phyloP scores from a whole-genome alignment of 2,888 invertebrate species.

The Cheilosia scutellata region DNA sequence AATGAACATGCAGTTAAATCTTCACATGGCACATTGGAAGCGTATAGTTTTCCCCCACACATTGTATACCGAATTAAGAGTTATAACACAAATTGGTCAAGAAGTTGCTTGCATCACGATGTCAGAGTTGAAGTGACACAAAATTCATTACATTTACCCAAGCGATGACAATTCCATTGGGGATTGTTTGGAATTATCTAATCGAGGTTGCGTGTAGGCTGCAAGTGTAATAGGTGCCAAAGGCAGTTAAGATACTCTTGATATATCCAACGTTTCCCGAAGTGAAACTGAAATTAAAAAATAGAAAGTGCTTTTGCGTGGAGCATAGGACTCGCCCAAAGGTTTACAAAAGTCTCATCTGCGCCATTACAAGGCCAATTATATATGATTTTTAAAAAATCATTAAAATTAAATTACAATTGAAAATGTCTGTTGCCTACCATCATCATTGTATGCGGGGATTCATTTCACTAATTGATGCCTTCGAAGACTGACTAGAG shows the following conservation, averaged over 20 bases:
- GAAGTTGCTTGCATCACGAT: slow-evolving; percentile 44
- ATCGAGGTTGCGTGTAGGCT: slow-evolving; percentile 41
- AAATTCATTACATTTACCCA: slow-evolving; percentile 28
- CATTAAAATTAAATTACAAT: slow-evolving; percentile 50
- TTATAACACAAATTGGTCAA: slow-evolving; percentile 58
- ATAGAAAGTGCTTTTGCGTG: slow-evolving; percentile 30
- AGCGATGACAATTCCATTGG: slow-evolving; percentile 11
- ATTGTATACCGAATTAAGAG: slow-evolving; percentile 19
- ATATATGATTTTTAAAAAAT: slow-evolving; percentile 23
- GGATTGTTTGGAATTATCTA: slow-evolving; percentile 22
- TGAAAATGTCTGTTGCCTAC: no score
- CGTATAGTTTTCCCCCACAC: slow-evolving; percentile 24
- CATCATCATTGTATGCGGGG: no score
- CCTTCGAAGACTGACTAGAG: slow-evolving; percentile 6
- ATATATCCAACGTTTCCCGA: neutral
- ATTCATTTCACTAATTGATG: slow-evolving; percentile 20
- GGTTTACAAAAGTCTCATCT: neutral
- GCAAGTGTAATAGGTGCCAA: slow-evolving; percentile 20
- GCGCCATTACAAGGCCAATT: slow-evolving; percentile 26
- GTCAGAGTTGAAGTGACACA: slow-evolving; percentile 55
- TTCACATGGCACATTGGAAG: slow-evolving; percentile 54
- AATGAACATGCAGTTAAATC: slow-evolving; percentile 22
- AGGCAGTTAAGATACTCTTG: neutral
- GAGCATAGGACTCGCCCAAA: neutral
- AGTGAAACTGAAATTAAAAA: neutral